Conservation (phyloP, 2,888 invertebrate species). For the Idaea biselata region DNA sequence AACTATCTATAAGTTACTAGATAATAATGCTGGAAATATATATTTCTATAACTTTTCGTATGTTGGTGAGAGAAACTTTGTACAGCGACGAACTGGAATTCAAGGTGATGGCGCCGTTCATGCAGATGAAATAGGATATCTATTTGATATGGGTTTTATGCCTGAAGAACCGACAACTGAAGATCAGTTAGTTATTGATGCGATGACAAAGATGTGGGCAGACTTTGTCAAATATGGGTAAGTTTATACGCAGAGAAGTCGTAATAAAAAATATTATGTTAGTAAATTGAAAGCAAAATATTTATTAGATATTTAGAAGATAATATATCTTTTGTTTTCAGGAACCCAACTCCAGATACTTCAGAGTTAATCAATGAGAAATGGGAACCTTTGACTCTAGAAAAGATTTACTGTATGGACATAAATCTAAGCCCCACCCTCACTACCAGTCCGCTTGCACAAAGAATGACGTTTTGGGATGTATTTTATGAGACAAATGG, state of each 20-base stretch:
- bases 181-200: slow-evolving; percentile 41
- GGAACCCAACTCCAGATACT: slow-evolving; percentile 40
- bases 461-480: slow-evolving; percentile 44
- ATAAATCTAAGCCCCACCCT: slow-evolving; percentile 33
- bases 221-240: slow-evolving; percentile 51
- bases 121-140: slow-evolving; percentile 45
- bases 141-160: slow-evolving; percentile 34
- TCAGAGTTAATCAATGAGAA: slow-evolving; percentile 37
- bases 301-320: too few relatives aligned
- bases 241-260: slow-evolving; percentile 7
- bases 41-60: slow-evolving; percentile 44
- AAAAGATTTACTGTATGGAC: slow-evolving; percentile 29
- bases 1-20: slow-evolving; percentile 32
- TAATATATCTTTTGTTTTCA: slow-evolving; percentile 10
- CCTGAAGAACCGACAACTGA: slow-evolving; percentile 22
- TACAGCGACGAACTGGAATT: slow-evolving; percentile 29
- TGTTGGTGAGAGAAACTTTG: slow-evolving; percentile 35
- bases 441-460: slow-evolving; percentile 32
- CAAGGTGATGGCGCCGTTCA: slow-evolving; percentile 38
- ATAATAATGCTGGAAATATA: slow-evolving; percentile 29
- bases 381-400: slow-evolving; percentile 35
- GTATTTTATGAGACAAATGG: slow-evolving; percentile 30
- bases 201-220: slow-evolving; percentile 45
- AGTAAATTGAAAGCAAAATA: too few relatives aligned
- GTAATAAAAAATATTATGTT: background rate